Conservation (phyloP, 2,797 vertebrate genomes). For the Calcarius lapponicus region DNA sequence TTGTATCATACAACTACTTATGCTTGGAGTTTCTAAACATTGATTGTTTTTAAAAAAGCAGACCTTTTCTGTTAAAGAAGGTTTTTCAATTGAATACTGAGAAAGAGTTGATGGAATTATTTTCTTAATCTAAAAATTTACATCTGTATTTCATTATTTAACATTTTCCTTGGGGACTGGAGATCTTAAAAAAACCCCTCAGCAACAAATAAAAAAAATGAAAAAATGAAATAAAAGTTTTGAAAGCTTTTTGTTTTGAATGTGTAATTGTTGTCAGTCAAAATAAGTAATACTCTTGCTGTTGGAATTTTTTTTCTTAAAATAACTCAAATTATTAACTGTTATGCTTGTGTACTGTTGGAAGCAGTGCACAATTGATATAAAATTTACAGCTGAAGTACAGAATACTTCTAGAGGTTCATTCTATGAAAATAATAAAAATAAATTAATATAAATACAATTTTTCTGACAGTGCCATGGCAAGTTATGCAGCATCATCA, state of each 20-base stretch:
- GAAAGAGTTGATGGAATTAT: not conserved
- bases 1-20: not conserved
- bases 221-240: conserved; percentile 16
- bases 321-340: not conserved
- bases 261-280: not conserved
- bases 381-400: not conserved
- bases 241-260: not conserved
- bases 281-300: not conserved
- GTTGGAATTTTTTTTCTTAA: not conserved
- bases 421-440: conserved; percentile 20
- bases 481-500: conserved; percentile 60
- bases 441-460: conserved; percentile 52
- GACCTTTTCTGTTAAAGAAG: conserved; percentile 56
- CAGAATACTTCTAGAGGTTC: not conserved
- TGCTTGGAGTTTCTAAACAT: conserved; percentile 31
- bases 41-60: conserved; percentile 62
- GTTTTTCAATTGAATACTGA: not conserved
- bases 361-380: not conserved
- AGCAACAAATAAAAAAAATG: not conserved
- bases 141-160: conserved; percentile 25
- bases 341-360: not conserved
- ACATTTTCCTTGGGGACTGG: conserved; percentile 42
- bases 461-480: conserved; percentile 32
- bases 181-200: not conserved
- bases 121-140: conserved; percentile 54